Conservation (phyloP, 53 echinoderm and acorn worm genomes). For the Paelopatides confundens region DNA sequence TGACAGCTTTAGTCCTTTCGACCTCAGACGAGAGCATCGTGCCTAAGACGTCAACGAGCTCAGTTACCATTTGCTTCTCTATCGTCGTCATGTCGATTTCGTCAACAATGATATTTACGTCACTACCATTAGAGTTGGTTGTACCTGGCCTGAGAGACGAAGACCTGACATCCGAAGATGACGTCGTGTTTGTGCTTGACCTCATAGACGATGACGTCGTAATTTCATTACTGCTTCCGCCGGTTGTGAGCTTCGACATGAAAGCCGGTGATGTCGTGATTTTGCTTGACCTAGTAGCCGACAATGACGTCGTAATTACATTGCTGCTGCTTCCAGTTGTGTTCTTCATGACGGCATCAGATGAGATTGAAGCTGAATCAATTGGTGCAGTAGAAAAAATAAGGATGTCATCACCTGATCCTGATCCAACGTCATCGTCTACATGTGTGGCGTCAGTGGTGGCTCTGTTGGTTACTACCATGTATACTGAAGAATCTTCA, state of each 20-base stretch:
- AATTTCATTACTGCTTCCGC: too few relatives aligned
- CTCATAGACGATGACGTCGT: too few relatives aligned
- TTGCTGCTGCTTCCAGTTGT: neutral
- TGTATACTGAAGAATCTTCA: neutral
- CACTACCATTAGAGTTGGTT: too few relatives aligned
- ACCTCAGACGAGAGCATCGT: neutral
- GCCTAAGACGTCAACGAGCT: neutral
- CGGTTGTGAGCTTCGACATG: too few relatives aligned
- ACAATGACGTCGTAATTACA: neutral
- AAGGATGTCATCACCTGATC: slow-evolving; percentile 13
- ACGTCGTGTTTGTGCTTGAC: too few relatives aligned
- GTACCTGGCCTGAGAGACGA: too few relatives aligned
- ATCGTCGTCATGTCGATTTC: neutral
- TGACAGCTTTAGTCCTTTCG: neutral
- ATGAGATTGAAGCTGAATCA: neutral
- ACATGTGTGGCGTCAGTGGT: neutral
- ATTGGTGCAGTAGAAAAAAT: neutral
- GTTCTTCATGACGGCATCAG: neutral
- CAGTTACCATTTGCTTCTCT: neutral
- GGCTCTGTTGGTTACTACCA: neutral
- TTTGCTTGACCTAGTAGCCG: too few relatives aligned
- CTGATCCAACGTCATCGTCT: neutral
- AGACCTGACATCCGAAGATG: too few relatives aligned
- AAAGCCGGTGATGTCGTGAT: too few relatives aligned
- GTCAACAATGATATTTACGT: neutral